Evolutionary conservation across 1,140 invertebrate genomes (phyloP).

Genomic region (Chrysomallon squamiferum): DNA sequence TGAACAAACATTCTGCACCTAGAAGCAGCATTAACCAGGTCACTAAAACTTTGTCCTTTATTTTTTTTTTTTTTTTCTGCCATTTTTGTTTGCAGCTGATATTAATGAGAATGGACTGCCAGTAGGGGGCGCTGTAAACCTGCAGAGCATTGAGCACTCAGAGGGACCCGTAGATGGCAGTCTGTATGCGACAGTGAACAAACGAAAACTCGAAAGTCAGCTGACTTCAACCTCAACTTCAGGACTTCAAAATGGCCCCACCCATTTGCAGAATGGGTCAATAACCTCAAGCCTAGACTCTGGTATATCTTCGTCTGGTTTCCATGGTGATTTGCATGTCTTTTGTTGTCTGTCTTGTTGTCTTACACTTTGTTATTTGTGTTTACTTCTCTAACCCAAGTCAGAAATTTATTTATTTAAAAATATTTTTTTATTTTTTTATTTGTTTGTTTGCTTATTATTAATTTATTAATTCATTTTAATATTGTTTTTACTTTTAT

Average conservation of each 20-base stretch:
- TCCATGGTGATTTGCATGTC: slow-evolving; percentile 11
- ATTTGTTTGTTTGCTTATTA: too few relatives aligned
- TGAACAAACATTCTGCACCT: too few relatives aligned
- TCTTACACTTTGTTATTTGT: too few relatives aligned
- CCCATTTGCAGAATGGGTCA: slow-evolving; percentile 30
- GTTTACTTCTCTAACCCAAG: too few relatives aligned
- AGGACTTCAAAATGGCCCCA: slow-evolving; percentile 32
- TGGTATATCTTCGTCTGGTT: slow-evolving; percentile 44
- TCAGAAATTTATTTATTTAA: too few relatives aligned
- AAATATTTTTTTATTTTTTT: too few relatives aligned
- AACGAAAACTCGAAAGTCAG: slow-evolving; percentile 21
- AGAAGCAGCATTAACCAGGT: too few relatives aligned
- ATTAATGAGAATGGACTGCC: slow-evolving; percentile 27
- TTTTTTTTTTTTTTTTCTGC: not conserved
- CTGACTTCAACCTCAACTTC: slow-evolving; percentile 7
- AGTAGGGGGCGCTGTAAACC: slow-evolving; percentile 20
- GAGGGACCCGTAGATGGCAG: slow-evolving; percentile 87
- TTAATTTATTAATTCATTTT: too few relatives aligned
- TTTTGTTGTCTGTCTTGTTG: slow-evolving; percentile 9
- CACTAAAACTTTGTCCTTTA: too few relatives aligned
- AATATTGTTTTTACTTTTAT: too few relatives aligned
- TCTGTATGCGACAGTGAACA: slow-evolving; percentile 76
- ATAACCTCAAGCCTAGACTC: slow-evolving; percentile 50
- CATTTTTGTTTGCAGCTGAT: slow-evolving; percentile 13
- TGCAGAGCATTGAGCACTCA: slow-evolving; percentile 66